Evolutionary conservation across 2,888 invertebrate genomes (phyloP).

Genomic region (Pandemis cinnamomeana): DNA sequence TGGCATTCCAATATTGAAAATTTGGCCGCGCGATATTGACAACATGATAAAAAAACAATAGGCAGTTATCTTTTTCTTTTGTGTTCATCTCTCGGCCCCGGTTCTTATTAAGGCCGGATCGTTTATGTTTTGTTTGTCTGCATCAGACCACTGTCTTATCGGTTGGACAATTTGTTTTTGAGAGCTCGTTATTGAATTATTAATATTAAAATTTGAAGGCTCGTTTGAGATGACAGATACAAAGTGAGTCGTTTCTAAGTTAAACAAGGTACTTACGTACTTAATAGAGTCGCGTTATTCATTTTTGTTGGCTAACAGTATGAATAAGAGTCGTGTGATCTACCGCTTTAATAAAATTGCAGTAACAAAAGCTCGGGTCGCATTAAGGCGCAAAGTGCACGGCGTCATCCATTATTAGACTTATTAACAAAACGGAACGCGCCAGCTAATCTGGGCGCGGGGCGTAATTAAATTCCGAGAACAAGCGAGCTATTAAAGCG

Average conservation of each 20-base stretch:
- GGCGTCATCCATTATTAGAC: constrained; percentile 80
- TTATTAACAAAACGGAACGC: constrained; percentile 82
- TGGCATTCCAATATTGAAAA: constrained; percentile 85
- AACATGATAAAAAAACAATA: constrained; percentile 84
- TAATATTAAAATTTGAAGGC: constrained; percentile 69
- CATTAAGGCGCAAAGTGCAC: constrained; percentile 61
- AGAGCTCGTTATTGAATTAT: constrained; percentile 80
- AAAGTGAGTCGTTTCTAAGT: constrained; percentile 45
- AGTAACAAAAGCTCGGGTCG: constrained; percentile 58
- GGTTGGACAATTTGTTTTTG: constrained; percentile 82
- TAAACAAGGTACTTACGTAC: constrained; percentile 18
- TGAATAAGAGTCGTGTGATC: constrained; percentile 43
- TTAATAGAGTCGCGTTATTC: constrained; percentile 25
- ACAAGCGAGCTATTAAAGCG: constrained; percentile 82
- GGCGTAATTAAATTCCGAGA: constrained; percentile 83
- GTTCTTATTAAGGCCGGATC: constrained; percentile 80
- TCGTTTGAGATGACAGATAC: constrained; percentile 55
- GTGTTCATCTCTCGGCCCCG: constrained; percentile 80
- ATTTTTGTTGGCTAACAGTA: constrained; percentile 7
- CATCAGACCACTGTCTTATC: constrained; percentile 77
- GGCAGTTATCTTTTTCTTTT: constrained; percentile 82
- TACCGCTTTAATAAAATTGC: constrained; percentile 54
- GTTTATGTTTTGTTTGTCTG: constrained; percentile 74
- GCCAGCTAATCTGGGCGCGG: constrained; percentile 78
- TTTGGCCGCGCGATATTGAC: constrained; percentile 85